Evolutionary conservation across 1,140 invertebrate genomes (phyloP), one percentile per base, ranked within the genome.

Genomic region (Musca vetustissima): DNA sequence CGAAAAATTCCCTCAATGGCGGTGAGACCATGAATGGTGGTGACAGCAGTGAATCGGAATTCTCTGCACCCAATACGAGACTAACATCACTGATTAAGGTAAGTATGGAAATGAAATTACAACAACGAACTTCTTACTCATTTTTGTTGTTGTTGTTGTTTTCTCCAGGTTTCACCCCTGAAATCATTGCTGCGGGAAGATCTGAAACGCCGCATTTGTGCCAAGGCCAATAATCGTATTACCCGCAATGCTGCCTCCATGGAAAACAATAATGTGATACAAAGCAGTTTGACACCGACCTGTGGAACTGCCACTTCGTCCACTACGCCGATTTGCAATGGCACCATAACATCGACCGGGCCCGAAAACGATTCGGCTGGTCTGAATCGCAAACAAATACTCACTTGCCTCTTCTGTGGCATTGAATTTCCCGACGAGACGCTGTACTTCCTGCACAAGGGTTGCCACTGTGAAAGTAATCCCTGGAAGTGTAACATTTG

Each of bases 401-500:
- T 93, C 43, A 89, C 92, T 74, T 96, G 93, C 81, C 87, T 89
- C 19, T 95, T 94, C 80, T 98, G 97, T 84, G 91, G 93, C 71
- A 97, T 98, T 71, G 90, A 94, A 8, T 98, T 97, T 84, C 93
- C 94, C 1, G 96, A 98, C 85, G 93, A 93, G 77, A 98, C 95
- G 0, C 86, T 98, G 32, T 98, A 98, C 84, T 96, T 98, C 84
- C 87, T 98, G 59, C 97, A 98, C 86, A 98, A 97, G 86, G 96
- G 96, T 71, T 94, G 97, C 81, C 97, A 98, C 85, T 96, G 94
- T 72, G 93, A 97, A 74, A 93, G 94, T 70, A 96, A 98, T 85
- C 96, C 96, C 0, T 98, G 95, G 95, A 96, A 96, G 83, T 98
- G 97, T 84, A 98, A 98, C 85, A 94, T 98, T 73, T 98, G 97